These are phyloP conservation scores for Micrasema longulum DNA, from an alignment of 1,140 invertebrate genomes.

Conservation along the genomic window DNA sequence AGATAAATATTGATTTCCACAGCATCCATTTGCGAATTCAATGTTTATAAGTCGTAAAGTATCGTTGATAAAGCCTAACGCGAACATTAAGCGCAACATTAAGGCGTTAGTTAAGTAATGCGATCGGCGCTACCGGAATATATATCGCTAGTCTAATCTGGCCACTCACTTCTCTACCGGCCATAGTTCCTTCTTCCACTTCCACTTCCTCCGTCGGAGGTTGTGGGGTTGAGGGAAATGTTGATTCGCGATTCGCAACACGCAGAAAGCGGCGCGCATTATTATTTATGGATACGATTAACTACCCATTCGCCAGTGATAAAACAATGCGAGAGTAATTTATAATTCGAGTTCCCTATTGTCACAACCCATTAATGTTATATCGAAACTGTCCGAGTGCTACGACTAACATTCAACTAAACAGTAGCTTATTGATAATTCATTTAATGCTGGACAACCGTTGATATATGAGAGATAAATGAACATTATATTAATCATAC, in stretches of 20 bases:
- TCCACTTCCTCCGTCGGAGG: no score
- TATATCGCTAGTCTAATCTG: slow-evolving; percentile 6
- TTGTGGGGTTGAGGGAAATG: slow-evolving; percentile 8
- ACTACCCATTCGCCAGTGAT: neutral
- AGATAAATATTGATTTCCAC: neutral
- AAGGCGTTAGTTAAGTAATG: slow-evolving; percentile 34
- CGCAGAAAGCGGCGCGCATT: slow-evolving; percentile 10
- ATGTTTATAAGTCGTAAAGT: slow-evolving; percentile 4
- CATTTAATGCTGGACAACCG: no score
- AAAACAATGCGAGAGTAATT: neutral
- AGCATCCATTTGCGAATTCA: neutral
- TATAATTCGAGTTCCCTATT: no score
- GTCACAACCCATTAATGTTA: no score
- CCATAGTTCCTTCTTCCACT: slow-evolving; percentile 2
- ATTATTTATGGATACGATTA: neutral
- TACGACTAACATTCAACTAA: no score
- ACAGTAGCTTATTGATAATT: no score
- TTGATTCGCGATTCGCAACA: slow-evolving; percentile 2
- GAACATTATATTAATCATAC: no score
- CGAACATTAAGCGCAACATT: slow-evolving; percentile 7
- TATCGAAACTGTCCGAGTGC: no score
- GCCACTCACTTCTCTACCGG: neutral
- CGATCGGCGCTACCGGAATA: slow-evolving; percentile 28
- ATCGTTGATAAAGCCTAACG: slow-evolving; percentile 21
- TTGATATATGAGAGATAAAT: no score